Evolutionary conservation across 2,888 invertebrate species (phyloP).

Genomic region (Diarsia mendica): DNA sequence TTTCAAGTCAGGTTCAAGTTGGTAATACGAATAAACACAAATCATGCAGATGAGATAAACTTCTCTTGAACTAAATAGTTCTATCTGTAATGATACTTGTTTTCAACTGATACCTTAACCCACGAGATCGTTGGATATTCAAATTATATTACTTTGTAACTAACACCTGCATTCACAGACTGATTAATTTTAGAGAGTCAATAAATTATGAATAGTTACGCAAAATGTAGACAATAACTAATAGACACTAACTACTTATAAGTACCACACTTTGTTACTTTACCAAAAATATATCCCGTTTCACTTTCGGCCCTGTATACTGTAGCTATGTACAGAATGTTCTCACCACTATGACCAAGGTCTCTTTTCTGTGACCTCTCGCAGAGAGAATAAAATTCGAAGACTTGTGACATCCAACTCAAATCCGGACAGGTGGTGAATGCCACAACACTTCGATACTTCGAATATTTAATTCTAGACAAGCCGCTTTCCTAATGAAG

Average conservation of each 20-base stretch:
- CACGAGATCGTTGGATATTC: constrained; percentile 21
- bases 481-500: background rate
- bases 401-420: background rate
- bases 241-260: background rate
- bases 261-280: background rate
- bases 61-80: constrained; percentile 17
- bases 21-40: constrained; percentile 20
- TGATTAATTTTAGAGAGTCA: background rate
- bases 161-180: constrained; percentile 16
- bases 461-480: background rate
- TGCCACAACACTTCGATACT: background rate
- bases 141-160: constrained; percentile 14
- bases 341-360: background rate
- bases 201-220: background rate
- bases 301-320: background rate
- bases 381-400: background rate
- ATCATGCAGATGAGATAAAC: constrained; percentile 24
- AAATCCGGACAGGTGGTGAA: background rate
- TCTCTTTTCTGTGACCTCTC: background rate
- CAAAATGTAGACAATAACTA: background rate
- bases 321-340: background rate
- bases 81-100: constrained; percentile 17
- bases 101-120: constrained; percentile 12
- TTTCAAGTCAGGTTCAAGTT: constrained; percentile 12
- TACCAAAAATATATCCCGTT: background rate